A percentile compares a stretch with the other conserved stretches of the same genome.
Evolutionary conservation across 2,888 invertebrate genomes (phyloP).

Genomic region (Corythucha ciliata): DNA sequence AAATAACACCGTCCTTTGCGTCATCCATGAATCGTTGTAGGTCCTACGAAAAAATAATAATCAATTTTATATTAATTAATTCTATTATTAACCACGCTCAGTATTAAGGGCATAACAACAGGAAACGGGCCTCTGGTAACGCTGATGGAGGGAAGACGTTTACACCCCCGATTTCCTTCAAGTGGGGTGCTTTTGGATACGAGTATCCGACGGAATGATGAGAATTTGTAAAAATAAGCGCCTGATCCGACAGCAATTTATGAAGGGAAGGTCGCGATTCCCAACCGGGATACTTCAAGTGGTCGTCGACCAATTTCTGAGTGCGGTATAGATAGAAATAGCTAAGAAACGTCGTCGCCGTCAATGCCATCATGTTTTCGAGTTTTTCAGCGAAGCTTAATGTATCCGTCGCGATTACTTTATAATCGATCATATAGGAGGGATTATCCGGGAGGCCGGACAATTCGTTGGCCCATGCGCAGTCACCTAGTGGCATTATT

Average conservation of each 20-base stretch:
- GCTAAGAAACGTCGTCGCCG: neutral
- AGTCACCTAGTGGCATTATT: slow-evolving; percentile 19
- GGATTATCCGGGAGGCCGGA: slow-evolving; percentile 24
- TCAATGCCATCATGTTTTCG: slow-evolving; percentile 7
- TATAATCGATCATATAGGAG: slow-evolving; percentile 24
- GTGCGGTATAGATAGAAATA: neutral
- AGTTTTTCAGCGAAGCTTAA: slow-evolving; percentile 20
- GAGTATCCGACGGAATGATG: slow-evolving; percentile 25
- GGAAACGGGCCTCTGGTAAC: slow-evolving; percentile 50
- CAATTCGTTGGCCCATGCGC: slow-evolving; percentile 22
- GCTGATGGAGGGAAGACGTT: slow-evolving; percentile 64
- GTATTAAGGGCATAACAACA: too few species aligned
- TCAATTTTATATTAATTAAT: too few species aligned
- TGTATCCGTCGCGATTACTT: slow-evolving; percentile 15
- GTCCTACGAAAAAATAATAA: slow-evolving; percentile 45
- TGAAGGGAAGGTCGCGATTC: slow-evolving; percentile 24
- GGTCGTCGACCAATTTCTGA: slow-evolving; percentile 8
- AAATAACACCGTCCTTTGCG: slow-evolving; percentile 57
- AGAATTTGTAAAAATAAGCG: slow-evolving; percentile 30
- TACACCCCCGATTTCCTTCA: slow-evolving; percentile 75
- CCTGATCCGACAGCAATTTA: slow-evolving; percentile 26
- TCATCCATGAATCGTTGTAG: slow-evolving; percentile 60
- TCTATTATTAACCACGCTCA: too few species aligned
- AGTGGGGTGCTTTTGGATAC: slow-evolving; percentile 52
- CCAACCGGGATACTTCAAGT: slow-evolving; percentile 25